Evolutionary conservation across 1,140 invertebrate genomes (phyloP).

Genomic region (Micrasema minimum): DNA sequence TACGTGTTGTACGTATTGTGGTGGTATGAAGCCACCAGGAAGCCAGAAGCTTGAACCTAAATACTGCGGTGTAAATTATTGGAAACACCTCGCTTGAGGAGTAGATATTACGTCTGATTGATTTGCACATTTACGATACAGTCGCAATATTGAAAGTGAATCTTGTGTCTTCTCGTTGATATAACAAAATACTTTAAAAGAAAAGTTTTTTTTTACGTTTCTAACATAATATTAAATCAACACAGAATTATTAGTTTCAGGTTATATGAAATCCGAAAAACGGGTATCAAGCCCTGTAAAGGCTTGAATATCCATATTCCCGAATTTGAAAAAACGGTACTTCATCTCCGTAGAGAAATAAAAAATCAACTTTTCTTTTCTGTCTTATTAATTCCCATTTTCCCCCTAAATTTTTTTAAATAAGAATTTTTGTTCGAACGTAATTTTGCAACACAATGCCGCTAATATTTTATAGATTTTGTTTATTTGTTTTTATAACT

Average conservation of each 20-base stretch:
- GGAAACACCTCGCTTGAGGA: neutral
- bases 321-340: too few species aligned
- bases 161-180: neutral
- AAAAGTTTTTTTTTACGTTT: neutral
- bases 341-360: too few species aligned
- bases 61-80: constrained; percentile 17
- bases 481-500: neutral
- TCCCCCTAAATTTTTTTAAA: too few species aligned
- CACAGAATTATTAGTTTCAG: too few species aligned
- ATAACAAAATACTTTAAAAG: neutral
- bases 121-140: neutral
- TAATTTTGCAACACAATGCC: too few species aligned
- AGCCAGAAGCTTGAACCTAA: constrained; percentile 5
- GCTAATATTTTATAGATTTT: too few species aligned
- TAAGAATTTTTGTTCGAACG: too few species aligned
- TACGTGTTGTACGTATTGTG: constrained; percentile 7
- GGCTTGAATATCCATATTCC: too few species aligned
- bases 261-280: too few species aligned
- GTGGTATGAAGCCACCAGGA: constrained; percentile 9
- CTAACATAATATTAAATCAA: neutral
- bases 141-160: neutral
- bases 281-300: too few species aligned
- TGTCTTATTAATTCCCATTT: too few species aligned
- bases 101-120: neutral
- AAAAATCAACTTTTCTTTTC: too few species aligned